A percentile compares a stretch with the other conserved stretches of the same genome.
These are phyloP conservation scores for Vandiemenella viatica DNA, from an alignment of 2,888 invertebrate genomes.

Conservation along the genomic window DNA sequence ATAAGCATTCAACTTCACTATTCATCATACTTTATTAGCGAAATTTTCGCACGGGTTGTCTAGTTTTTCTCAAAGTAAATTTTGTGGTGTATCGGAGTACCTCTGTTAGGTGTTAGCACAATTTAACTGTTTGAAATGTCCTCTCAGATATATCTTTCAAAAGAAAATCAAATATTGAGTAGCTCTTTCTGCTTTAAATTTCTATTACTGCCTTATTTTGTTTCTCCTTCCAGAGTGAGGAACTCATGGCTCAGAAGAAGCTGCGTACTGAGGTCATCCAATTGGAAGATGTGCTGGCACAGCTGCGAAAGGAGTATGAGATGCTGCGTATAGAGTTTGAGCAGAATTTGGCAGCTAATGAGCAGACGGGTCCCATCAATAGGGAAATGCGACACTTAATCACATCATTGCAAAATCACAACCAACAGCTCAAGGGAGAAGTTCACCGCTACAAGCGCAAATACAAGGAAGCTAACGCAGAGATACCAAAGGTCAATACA, in stretches of 20 bases:
- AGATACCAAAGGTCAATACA: conserved; percentile 70
- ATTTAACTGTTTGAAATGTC: too few species aligned
- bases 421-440: conserved; percentile 90
- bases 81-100: too few species aligned
- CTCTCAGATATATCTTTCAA: too few species aligned
- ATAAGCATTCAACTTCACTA: too few species aligned
- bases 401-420: conserved; percentile 92
- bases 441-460: conserved; percentile 83
- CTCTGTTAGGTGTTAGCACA: too few species aligned
- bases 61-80: too few species aligned
- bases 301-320: conserved; percentile 90
- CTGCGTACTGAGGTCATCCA: conserved; percentile 92
- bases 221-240: conserved; percentile 81
- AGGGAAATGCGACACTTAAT: conserved; percentile 95
- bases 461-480: conserved; percentile 73
- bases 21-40: too few species aligned
- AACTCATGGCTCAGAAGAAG: conserved; percentile 84
- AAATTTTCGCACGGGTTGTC: too few species aligned
- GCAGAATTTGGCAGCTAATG: conserved; percentile 93
- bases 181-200: too few species aligned
- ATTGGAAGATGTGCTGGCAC: conserved; percentile 85
- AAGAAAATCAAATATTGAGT: too few species aligned
- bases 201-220: too few species aligned
- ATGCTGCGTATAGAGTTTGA: conserved; percentile 95
- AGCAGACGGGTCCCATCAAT: conserved; percentile 95